Conservation (phyloP, 2,113 vertebrate species). For the Echinops telfairi region DNA sequence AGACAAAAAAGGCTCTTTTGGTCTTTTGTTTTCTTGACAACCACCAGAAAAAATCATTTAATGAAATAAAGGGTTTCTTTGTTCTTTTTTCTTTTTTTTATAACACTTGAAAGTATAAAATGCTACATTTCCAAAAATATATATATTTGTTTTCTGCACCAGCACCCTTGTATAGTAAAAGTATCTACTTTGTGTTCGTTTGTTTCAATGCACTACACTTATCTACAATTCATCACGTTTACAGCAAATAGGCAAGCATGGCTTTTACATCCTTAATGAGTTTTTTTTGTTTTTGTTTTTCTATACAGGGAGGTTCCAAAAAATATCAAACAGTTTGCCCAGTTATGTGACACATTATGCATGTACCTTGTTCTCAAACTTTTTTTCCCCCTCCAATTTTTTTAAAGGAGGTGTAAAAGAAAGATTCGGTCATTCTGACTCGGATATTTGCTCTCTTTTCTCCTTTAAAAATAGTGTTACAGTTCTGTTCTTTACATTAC, state of each 20-base stretch:
- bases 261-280: conserved; percentile 96
- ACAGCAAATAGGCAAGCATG: conserved; percentile 97
- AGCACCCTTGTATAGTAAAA: conserved; percentile 95
- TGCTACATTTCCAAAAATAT: conserved; percentile 97
- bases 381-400: not conserved
- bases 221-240: conserved; percentile 97
- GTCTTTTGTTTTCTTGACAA: conserved; percentile 94
- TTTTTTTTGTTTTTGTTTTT: conserved; percentile 76
- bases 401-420: conserved; percentile 87
- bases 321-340: conserved; percentile 93
- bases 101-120: conserved; percentile 98
- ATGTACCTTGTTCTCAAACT: conserved; percentile 91
- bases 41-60: conserved; percentile 93
- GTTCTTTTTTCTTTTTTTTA: conserved; percentile 92
- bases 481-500: conserved; percentile 86
- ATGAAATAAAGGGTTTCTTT: conserved; percentile 98
- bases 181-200: conserved; percentile 92
- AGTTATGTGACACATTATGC: conserved; percentile 94
- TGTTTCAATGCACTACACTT: conserved; percentile 93
- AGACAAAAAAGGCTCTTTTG: conserved; percentile 94
- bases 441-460: conserved; percentile 75
- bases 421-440: conserved; percentile 86
- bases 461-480: conserved; percentile 86
- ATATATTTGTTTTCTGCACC: conserved; percentile 94
- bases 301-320: conserved; percentile 94